Conservation (phyloP, 2,888 invertebrate species). For the Noctua pronuba region DNA sequence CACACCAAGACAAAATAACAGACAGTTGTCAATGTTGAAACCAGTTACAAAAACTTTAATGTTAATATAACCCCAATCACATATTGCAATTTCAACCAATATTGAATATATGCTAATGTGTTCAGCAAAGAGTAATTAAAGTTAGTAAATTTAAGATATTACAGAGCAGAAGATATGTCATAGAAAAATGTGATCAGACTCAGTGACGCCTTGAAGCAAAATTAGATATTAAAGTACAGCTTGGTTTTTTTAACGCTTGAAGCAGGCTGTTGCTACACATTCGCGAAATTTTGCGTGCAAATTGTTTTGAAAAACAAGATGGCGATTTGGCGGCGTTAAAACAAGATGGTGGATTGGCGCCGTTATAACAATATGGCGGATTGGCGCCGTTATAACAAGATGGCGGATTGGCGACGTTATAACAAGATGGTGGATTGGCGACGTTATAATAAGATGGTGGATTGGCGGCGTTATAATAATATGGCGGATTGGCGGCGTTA, state of each 20-base stretch:
- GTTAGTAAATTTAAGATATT: not conserved
- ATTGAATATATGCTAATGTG: slow-evolving; percentile 25
- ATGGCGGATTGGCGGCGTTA: too few relatives aligned
- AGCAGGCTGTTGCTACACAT: not conserved
- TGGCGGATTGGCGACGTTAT: too few relatives aligned
- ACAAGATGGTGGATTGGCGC: too few relatives aligned
- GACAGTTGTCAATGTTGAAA: slow-evolving; percentile 24
- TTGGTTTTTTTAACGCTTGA: too few relatives aligned
- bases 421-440: too few relatives aligned
- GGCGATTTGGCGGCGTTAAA: not conserved
- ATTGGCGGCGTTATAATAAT: too few relatives aligned
- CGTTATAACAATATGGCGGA: too few relatives aligned
- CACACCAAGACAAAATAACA: not conserved
- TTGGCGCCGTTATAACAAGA: too few relatives aligned
- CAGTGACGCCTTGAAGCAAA: not conserved
- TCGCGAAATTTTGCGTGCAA: not conserved
- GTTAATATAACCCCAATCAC: slow-evolving; percentile 8
- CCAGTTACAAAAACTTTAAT: slow-evolving; percentile 21
- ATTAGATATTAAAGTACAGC: too few relatives aligned
- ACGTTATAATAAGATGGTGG: too few relatives aligned
- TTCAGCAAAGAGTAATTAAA: not conserved
- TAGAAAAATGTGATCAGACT: not conserved
- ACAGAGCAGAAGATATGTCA: not conserved
- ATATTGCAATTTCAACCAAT: slow-evolving; percentile 22
- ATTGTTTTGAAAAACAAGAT: not conserved